Evolutionary conservation across 2,888 invertebrate species (phyloP).

Genomic region (Noctua comes): DNA sequence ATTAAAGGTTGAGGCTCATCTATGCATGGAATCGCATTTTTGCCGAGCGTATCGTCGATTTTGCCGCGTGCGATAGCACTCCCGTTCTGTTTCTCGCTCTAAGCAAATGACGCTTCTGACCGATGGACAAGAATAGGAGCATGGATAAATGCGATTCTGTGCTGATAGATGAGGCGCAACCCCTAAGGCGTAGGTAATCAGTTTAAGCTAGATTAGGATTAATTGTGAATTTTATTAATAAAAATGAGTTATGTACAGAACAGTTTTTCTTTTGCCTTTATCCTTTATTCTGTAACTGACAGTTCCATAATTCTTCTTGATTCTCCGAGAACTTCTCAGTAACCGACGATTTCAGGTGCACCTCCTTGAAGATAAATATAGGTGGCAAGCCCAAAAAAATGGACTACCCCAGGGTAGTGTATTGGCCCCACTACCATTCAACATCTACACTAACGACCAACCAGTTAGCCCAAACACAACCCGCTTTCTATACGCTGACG

Average conservation of each 20-base stretch:
- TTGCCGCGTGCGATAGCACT: not conserved
- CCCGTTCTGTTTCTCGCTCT: not conserved
- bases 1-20: not conserved
- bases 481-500: no score
- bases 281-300: not conserved
- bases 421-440: no score
- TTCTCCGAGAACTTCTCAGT: no score
- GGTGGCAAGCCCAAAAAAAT: no score
- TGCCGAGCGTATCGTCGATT: not conserved
- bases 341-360: no score
- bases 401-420: no score
- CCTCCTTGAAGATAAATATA: no score
- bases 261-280: conserved; percentile 35
- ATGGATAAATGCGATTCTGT: not conserved
- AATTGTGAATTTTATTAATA: conserved; percentile 59
- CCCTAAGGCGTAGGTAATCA: conserved; percentile 38
- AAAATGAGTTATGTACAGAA: conserved; percentile 48
- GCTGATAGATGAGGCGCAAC: not conserved
- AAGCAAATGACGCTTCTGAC: not conserved
- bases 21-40: not conserved
- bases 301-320: conserved; percentile 36
- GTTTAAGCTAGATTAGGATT: conserved; percentile 48
- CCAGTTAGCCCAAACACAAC: no score
- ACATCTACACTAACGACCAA: no score
- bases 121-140: not conserved